Percentiles rank a stretch among this genome's conserved stretches.
phyloP scores from a whole-genome alignment of 1,140 invertebrate genomes.

The Leptinotarsa undecemlineata region DNA sequence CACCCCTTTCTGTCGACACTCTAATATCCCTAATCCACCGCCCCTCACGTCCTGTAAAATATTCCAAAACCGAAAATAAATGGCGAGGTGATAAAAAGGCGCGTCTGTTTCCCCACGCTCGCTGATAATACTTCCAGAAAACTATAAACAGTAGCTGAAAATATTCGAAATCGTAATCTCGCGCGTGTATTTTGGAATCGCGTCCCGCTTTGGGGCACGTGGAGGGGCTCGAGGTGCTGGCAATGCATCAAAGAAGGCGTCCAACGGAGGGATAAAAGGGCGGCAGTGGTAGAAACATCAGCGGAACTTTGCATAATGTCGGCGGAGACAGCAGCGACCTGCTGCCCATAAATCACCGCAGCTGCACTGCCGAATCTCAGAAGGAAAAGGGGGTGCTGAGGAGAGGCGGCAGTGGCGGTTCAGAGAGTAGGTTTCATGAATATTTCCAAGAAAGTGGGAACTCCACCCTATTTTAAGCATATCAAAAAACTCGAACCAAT shows the following conservation, averaged over 20 bases:
- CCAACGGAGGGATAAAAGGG: constrained; percentile 29
- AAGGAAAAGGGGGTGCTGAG: background rate
- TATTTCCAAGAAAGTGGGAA: background rate
- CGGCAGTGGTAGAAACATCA: constrained; percentile 51
- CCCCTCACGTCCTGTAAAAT: no score
- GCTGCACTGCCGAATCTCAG: constrained; percentile 38
- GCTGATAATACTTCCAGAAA: constrained; percentile 9
- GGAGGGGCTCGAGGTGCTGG: constrained; percentile 10
- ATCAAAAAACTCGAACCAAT: no score
- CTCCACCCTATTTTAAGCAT: no score
- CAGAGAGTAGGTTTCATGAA: background rate
- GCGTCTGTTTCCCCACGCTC: background rate
- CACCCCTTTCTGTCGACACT: no score
- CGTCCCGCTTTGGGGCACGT: background rate
- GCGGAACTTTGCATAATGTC: constrained; percentile 55
- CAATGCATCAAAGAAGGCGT: constrained; percentile 43
- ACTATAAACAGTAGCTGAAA: constrained; percentile 1
- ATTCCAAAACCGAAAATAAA: background rate
- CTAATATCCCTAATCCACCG: no score
- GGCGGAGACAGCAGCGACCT: constrained; percentile 52
- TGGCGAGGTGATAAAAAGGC: background rate
- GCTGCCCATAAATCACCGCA: constrained; percentile 51
- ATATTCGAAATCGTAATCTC: constrained; percentile 11
- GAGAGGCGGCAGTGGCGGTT: background rate
- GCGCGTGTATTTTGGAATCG: constrained; percentile 1